These are phyloP conservation scores for Porites divaricata DNA, from an alignment of 92 coral and sea anemone genomes.

Conservation along the genomic window DNA sequence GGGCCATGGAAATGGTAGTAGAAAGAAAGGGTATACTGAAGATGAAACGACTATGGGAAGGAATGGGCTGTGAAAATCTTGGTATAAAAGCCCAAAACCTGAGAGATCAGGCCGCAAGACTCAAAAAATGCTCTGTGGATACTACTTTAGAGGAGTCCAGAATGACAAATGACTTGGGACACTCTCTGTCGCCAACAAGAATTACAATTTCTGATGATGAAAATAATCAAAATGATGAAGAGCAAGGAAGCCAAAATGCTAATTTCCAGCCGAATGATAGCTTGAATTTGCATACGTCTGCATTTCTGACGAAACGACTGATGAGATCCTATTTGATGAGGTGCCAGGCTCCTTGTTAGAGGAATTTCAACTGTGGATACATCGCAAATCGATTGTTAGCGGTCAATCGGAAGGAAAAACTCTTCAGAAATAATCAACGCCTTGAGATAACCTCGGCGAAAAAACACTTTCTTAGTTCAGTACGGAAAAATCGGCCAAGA, in stretches of 20 bases:
- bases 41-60: neutral
- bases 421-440: conserved; percentile 26
- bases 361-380: conserved; percentile 8
- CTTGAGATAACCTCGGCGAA: conserved; percentile 4
- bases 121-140: neutral
- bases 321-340: no score
- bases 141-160: neutral
- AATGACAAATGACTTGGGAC: neutral
- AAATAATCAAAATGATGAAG: no score
- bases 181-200: neutral
- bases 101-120: neutral
- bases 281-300: no score
- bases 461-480: conserved; percentile 33
- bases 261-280: no score
- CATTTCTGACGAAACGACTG: no score
- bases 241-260: no score
- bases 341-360: neutral
- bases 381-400: conserved; percentile 8
- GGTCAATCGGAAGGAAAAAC: conserved; percentile 3
- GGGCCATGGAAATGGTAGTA: no score
- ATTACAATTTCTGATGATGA: no score
- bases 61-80: conserved; percentile 1
- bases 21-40: neutral
- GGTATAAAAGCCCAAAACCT: neutral
- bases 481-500: conserved; percentile 35